These are phyloP conservation scores for Hydrozoanthus gracilis DNA, from an alignment of 92 coral and sea anemone genomes.

Conservation along the genomic window DNA sequence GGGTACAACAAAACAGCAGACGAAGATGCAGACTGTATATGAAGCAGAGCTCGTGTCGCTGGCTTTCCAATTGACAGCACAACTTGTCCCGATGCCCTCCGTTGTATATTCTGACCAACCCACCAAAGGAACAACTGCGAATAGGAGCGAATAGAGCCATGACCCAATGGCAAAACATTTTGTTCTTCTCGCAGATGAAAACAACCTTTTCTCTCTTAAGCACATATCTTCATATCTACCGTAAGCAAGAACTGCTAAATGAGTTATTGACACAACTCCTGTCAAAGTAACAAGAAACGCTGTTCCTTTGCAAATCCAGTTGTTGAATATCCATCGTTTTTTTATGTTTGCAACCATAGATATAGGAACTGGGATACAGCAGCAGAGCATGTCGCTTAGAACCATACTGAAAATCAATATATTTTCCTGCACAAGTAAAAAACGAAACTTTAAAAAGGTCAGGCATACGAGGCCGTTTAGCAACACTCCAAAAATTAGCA, in stretches of 20 bases:
- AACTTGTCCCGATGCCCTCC: conserved; percentile 70
- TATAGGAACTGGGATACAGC: conserved; percentile 53
- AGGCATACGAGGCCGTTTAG: conserved; percentile 61
- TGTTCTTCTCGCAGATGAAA: conserved; percentile 23
- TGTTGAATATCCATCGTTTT: conserved; percentile 53
- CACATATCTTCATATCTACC: conserved; percentile 62
- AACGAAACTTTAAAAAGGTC: conserved; percentile 57
- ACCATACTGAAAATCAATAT: conserved; percentile 75
- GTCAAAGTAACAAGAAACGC: conserved; percentile 64
- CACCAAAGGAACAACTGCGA: conserved; percentile 65
- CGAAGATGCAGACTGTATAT: conserved; percentile 57
- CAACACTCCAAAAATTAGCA: conserved; percentile 2
- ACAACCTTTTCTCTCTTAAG: neutral
- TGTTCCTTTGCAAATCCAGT: conserved; percentile 55
- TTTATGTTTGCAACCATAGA: conserved; percentile 64
- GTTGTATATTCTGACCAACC: conserved; percentile 84
- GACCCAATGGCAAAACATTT: conserved; percentile 18
- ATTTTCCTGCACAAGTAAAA: conserved; percentile 46
- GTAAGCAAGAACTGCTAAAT: conserved; percentile 67
- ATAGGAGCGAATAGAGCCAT: conserved; percentile 69
- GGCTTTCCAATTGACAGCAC: conserved; percentile 75
- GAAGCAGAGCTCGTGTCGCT: conserved; percentile 34
- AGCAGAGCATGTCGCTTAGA: conserved; percentile 70
- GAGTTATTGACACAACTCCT: conserved; percentile 71
- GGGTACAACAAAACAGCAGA: conserved; percentile 73